A percentile compares a stretch with the other conserved stretches of the same genome.
Evolutionary conservation across 2,888 invertebrate species (phyloP).

Genomic region (Pinctada fucata): DNA sequence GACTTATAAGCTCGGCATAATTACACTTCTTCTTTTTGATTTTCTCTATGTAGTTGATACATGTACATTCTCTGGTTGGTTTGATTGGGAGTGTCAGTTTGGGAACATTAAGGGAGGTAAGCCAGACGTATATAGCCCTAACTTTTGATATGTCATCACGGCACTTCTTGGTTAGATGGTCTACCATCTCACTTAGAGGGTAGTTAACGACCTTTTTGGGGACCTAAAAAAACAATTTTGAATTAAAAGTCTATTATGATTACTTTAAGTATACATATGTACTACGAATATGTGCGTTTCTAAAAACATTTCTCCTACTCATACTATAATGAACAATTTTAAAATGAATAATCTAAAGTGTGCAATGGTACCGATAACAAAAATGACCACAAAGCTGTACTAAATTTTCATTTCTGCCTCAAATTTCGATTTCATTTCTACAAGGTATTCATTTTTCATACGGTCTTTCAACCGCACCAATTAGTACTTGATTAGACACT

Average conservation of each 20-base stretch:
- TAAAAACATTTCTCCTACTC: neutral
- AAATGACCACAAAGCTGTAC: too few species aligned
- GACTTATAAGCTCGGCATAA: constrained; percentile 67
- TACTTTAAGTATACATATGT: neutral
- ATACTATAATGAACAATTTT: too few species aligned
- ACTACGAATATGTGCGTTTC: neutral
- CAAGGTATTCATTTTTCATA: too few species aligned
- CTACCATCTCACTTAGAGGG: constrained; percentile 52
- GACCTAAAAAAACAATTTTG: constrained; percentile 36
- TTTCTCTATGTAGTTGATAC: constrained; percentile 64
- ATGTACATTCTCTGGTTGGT: constrained; percentile 57
- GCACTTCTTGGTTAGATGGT: constrained; percentile 50
- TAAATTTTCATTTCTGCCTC: too few species aligned
- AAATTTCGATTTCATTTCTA: too few species aligned
- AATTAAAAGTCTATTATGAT: too few species aligned
- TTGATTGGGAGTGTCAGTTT: constrained; percentile 54
- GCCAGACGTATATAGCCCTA: constrained; percentile 69
- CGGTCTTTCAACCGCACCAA: too few species aligned
- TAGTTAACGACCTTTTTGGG: constrained; percentile 40
- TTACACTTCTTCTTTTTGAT: constrained; percentile 67
- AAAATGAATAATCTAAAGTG: too few species aligned
- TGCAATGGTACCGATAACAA: too few species aligned
- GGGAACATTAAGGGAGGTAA: constrained; percentile 61
- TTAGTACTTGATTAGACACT: too few species aligned
- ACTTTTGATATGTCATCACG: constrained; percentile 56